phyloP scores from a whole-genome alignment of 2,113 vertebrate genomes.

The Gnathonemus echidnorhynchus region DNA sequence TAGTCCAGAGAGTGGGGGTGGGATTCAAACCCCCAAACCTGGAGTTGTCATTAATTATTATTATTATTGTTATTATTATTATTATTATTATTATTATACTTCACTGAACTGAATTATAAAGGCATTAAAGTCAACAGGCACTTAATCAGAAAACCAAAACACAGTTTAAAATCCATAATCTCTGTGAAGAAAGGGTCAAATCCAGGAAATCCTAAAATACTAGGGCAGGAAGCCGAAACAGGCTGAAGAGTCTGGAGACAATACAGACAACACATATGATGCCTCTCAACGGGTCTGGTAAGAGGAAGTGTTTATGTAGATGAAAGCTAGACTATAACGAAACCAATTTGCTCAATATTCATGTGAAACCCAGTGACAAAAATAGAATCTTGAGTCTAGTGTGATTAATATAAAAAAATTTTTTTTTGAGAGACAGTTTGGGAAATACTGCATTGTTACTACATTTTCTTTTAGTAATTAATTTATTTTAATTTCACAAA shows the following conservation, averaged over 20 bases:
- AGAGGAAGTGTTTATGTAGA: neutral
- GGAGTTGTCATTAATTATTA: neutral
- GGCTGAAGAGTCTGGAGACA: neutral
- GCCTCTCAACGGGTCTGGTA: neutral
- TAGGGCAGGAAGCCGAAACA: neutral
- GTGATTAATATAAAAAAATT: neutral
- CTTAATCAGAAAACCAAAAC: neutral
- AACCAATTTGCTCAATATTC: neutral
- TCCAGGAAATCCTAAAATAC: neutral
- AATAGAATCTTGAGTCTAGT: neutral
- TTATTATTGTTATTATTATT: too few species aligned
- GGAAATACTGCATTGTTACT: neutral
- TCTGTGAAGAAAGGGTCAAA: neutral
- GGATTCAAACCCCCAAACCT: neutral
- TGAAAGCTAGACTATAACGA: neutral
- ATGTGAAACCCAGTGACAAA: neutral
- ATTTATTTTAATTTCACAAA: neutral
- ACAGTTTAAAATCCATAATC: neutral
- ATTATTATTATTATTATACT: too few species aligned
- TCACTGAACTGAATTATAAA: neutral
- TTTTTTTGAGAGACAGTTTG: neutral
- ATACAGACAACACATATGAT: neutral
- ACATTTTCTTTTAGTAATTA: neutral
- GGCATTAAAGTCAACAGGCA: neutral
- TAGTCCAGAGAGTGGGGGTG: neutral